Conservation (phyloP, 2,797 vertebrate genomes). For the Iguana delicatissima region DNA sequence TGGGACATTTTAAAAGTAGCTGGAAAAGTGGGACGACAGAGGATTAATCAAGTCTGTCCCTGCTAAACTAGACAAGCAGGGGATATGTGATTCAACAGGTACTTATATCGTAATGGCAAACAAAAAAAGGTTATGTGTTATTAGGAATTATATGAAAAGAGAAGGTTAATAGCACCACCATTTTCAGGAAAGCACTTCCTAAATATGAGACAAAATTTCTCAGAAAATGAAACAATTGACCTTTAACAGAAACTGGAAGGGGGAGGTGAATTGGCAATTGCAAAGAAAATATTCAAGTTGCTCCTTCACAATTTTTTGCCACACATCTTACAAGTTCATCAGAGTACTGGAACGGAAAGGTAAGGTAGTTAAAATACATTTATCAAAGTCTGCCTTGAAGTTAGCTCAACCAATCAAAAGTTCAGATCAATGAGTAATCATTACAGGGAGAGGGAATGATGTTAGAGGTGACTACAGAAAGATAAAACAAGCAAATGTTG, state of each 20-base stretch:
- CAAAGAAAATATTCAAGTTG: conserved; percentile 47
- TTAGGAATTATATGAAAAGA: rapidly evolving
- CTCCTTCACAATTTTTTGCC: conserved; percentile 55
- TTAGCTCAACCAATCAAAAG: conserved; percentile 87
- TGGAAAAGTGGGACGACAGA: too few species aligned
- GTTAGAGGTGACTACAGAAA: conserved; percentile 76
- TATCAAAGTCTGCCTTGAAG: conserved; percentile 89
- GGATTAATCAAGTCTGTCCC: too few species aligned
- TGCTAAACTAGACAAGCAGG: too few species aligned
- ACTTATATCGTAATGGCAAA: rapidly evolving
- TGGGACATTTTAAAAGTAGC: too few species aligned
- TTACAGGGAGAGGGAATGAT: conserved; percentile 78
- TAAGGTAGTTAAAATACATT: conserved; percentile 85
- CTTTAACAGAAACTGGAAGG: conserved; percentile 21
- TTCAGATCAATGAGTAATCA: conserved; percentile 88
- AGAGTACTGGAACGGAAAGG: conserved; percentile 81
- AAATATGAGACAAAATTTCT: conserved; percentile 28
- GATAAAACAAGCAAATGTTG: conserved; percentile 41
- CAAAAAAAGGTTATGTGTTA: background rate
- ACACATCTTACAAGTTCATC: conserved; percentile 85
- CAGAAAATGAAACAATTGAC: background rate
- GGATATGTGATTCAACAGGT: rapidly evolving
- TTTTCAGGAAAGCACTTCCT: background rate
- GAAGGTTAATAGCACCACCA: background rate
- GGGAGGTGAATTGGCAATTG: conserved; percentile 35